Evolutionary conservation across 92 coral and sea anemone species (phyloP), one percentile per base, ranked within the genome.

Genomic region (Zoanthus gigantus): DNA sequence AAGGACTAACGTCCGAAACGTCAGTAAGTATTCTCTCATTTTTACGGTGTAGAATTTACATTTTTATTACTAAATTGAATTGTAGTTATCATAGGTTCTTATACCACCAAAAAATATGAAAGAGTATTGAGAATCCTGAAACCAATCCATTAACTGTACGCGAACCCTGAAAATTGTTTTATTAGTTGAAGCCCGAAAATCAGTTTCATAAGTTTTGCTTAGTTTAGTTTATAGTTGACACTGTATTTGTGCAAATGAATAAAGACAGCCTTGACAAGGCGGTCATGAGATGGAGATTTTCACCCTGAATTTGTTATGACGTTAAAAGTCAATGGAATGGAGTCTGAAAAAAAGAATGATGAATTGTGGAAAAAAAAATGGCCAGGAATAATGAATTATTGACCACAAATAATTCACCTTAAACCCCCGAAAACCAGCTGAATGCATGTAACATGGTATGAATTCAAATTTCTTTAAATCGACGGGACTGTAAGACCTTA

Each of bases 211-310:
- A 23, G 23, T 23, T 23, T 23, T 23, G 23, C 23, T 23, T 23
- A 74, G 78, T 74, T 74, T 46, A 74, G 56, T 44, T 74, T 74
- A 74, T 45, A 74, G 78, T 74, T 74, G 78, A 46, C 57, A 46
- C 57, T 56, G 45, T 74, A 46, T 74, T 74, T 74, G 78, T 74
- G 58, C 57, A 16, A 74, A 74, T 74, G 58, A 74, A 46, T 44
- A 74, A 74, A 74, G 45, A 46, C 78, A 74, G 58, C 78, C 78
- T 46, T 74, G 78, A 74, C 1, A 42, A 72, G 76, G 76, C 54
- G 52, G 37, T 5, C 76, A 37, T 72, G 76, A 72, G 76, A 68
- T 2, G 37, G 76, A 72, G 76, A 72, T 73, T 73, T 73, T 73
- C 77, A 73, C 54, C 29, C n/a, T n/a, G n/a, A 73, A 73, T 73